Evolutionary conservation across 2,888 invertebrate genomes (phyloP).

Genomic region (Xestobium rufovillosum): DNA sequence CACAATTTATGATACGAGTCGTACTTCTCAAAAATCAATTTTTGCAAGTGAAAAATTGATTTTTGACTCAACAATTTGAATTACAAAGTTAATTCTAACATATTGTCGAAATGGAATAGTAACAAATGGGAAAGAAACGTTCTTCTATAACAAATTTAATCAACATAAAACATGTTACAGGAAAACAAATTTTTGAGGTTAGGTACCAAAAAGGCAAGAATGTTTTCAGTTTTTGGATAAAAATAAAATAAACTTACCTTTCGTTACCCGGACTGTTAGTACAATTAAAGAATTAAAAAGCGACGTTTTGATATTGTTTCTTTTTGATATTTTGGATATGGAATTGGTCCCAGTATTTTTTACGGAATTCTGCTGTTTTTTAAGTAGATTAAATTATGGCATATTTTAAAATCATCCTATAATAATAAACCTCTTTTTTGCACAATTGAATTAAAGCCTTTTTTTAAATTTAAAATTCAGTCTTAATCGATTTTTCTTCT

Average conservation of each 20-base stretch:
- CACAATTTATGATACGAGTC: slow-evolving; percentile 41
- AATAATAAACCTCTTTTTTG: no score
- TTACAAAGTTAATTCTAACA: slow-evolving; percentile 35
- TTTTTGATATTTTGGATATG: slow-evolving; percentile 43
- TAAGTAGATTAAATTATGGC: slow-evolving; percentile 31
- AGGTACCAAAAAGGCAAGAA: no score
- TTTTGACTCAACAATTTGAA: neutral
- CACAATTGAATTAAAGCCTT: slow-evolving; percentile 24
- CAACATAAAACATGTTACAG: slow-evolving; percentile 24
- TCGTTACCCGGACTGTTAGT: no score
- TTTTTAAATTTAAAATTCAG: slow-evolving; percentile 32
- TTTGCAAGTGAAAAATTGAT: slow-evolving; percentile 11
- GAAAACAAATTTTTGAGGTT: slow-evolving; percentile 21
- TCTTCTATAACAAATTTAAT: slow-evolving; percentile 15
- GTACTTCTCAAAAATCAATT: slow-evolving; percentile 21
- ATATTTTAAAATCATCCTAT: slow-evolving; percentile 34
- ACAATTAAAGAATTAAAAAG: no score
- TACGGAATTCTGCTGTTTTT: slow-evolving; percentile 27
- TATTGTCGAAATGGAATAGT: slow-evolving; percentile 46
- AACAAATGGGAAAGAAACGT: slow-evolving; percentile 28
- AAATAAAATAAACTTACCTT: no score
- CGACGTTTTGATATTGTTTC: slow-evolving; percentile 34
- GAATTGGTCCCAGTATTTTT: slow-evolving; percentile 43
- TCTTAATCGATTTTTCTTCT: slow-evolving; percentile 39
- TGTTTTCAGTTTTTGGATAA: no score